Evolutionary conservation across 2,888 invertebrate species (phyloP), one percentile per base, ranked within the genome.

Genomic region (Polylopha cassiicola): DNA sequence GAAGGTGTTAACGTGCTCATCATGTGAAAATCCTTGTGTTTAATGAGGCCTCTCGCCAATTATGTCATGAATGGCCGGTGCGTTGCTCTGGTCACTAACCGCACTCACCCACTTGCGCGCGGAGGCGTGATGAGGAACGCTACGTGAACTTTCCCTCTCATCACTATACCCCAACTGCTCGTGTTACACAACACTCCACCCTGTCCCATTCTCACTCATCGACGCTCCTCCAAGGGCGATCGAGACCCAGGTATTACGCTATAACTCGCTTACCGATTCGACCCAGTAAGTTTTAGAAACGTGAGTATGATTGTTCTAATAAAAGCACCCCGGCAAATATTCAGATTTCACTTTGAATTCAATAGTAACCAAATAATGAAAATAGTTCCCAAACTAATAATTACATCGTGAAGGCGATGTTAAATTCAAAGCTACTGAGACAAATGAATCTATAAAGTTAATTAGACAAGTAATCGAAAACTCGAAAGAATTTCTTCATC

Each of bases 401-500:
- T 9, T 14, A n/a, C 14, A 14, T 11, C 17, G 17, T 7, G 32
- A 21, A 24, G 26, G 32, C 21, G 10, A 29, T 53, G 52, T 56
- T 74, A 74, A 73, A 74, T 72, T 75, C 74, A 72, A 75, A 75
- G 67, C 61, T 55, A 64, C 68, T 67, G 73, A 82, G 78, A 81
- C 78, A 81, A 85, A 85, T 82, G 78, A 79, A 82, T 80, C 81
- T 81, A 85, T 84, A 81, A 84, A 85, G 82, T 84, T 85, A 84
- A 84, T 85, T 85, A 84, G 79, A 80, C 79, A 78, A 84, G 85
- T 84, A 85, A 85, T 85, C 84, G 85, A 85, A 85, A 85, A 84
- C 81, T 85, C 73, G 80, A 84, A 85, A 85, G 85, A 84, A 85
- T 85, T 85, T 84, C 82, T 82, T 76, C 80, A 79, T 84, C 76